These are phyloP conservation scores for Ardeotis arabs DNA, from an alignment of 2,113 vertebrate species.

Conservation along the genomic window DNA sequence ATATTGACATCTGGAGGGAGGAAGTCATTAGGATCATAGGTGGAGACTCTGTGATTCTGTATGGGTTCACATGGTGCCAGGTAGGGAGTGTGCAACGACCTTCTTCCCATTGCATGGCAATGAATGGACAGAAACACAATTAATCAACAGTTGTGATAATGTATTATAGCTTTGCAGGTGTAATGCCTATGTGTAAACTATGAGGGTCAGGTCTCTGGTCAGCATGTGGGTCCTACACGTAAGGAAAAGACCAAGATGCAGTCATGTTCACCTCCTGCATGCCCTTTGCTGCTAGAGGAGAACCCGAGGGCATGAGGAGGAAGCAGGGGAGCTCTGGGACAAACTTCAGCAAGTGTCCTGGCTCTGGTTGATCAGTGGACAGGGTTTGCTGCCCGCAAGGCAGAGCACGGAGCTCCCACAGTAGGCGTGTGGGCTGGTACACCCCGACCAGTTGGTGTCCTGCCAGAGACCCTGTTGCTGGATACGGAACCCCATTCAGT, in stretches of 20 bases:
- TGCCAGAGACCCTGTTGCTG: neutral
- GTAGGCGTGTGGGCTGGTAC: fast-evolving
- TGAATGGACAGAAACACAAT: neutral
- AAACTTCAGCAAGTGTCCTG: neutral
- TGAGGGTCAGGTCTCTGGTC: neutral
- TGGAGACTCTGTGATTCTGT: neutral
- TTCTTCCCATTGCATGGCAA: fast-evolving
- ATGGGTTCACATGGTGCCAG: fast-evolving
- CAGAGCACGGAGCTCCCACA: neutral
- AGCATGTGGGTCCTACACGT: neutral
- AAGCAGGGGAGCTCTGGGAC: neutral
- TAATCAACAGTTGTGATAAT: neutral
- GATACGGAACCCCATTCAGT: neutral
- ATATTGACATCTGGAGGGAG: neutral
- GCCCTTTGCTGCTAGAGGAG: neutral
- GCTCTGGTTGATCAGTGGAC: no score
- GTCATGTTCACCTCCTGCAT: neutral
- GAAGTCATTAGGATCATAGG: neutral
- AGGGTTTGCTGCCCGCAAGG: fast-evolving
- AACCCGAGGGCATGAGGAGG: neutral
- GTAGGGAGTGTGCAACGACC: neutral
- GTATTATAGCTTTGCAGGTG: neutral
- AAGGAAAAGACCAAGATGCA: neutral
- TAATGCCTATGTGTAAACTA: neutral
- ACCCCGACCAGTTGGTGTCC: neutral